Evolutionary conservation across 1,140 invertebrate genomes (phyloP).

Genomic region (Drosophila ogumai): DNA sequence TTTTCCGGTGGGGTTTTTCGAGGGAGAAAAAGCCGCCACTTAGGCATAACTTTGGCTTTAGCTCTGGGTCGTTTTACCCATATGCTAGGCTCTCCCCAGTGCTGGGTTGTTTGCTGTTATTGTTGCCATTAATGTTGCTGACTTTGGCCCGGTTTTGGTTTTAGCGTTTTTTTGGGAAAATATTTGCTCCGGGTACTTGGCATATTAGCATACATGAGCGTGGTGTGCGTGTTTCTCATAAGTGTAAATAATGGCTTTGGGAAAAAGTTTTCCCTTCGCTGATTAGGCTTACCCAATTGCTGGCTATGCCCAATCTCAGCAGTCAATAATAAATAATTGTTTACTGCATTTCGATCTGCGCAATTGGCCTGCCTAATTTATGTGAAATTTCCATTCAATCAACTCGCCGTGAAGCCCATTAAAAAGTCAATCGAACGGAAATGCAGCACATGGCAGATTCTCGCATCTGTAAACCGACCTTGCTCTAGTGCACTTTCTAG

Average conservation of each 20-base stretch:
- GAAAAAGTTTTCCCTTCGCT: conserved; percentile 15
- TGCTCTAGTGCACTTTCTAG: conserved; percentile 30
- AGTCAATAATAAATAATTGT: conserved; percentile 18
- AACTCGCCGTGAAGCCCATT: conserved; percentile 51
- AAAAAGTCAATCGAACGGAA: conserved; percentile 69
- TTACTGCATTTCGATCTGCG: conserved; percentile 25
- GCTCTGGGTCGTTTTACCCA: conserved; percentile 40
- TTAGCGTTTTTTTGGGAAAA: conserved; percentile 26
- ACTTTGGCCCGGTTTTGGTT: conserved; percentile 44
- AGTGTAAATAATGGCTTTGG: conserved; percentile 28
- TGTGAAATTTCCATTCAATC: conserved; percentile 66
- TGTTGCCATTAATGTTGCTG: conserved; percentile 68
- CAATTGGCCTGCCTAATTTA: conserved; percentile 56
- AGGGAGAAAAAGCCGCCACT: conserved; percentile 36
- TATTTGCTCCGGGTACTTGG: conserved; percentile 44
- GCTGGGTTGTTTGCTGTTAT: conserved; percentile 31
- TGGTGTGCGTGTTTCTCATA: conserved; percentile 3
- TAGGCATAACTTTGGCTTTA: conserved; percentile 67
- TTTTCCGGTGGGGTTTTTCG: conserved; percentile 29
- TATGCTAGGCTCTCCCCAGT: conserved; percentile 21
- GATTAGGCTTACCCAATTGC: conserved; percentile 25
- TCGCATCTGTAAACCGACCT: conserved; percentile 29
- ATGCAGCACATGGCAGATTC: conserved; percentile 27
- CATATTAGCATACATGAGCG: conserved; percentile 39
- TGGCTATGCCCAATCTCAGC: conserved; percentile 1